A percentile compares a stretch with the other conserved stretches of the same genome.
These are phyloP conservation scores for Hafferia zeledoni DNA, from an alignment of 2,797 vertebrate genomes.

Conservation along the genomic window DNA sequence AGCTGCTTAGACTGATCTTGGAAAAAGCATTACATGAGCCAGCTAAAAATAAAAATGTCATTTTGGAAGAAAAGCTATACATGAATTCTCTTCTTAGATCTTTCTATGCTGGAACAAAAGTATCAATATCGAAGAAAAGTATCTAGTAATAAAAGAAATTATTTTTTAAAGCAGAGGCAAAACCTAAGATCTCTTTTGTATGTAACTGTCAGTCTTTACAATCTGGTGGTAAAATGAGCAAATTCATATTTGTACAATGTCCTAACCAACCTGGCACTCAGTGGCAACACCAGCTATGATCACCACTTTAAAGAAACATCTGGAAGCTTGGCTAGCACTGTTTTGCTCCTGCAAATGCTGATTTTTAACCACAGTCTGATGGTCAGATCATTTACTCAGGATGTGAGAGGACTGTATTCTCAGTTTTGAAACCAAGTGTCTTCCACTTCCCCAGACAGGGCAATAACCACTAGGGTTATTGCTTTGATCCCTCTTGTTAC, in stretches of 20 bases:
- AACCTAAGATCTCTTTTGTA: neutral
- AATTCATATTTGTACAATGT: neutral
- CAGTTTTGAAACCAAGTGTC: neutral
- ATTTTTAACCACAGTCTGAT: neutral
- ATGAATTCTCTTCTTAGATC: neutral
- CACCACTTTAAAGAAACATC: neutral
- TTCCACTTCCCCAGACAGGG: neutral
- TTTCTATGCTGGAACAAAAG: neutral
- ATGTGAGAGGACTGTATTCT: neutral
- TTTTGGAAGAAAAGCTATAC: neutral
- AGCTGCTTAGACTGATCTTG: neutral
- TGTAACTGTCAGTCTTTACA: neutral
- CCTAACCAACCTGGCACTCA: neutral
- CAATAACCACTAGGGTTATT: neutral
- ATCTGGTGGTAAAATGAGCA: neutral
- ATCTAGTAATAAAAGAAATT: neutral
- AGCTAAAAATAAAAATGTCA: neutral
- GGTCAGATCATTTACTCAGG: neutral
- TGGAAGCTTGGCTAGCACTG: neutral
- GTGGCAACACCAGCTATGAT: neutral
- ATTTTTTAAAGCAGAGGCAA: neutral
- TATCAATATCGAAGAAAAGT: neutral
- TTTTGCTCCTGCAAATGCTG: neutral
- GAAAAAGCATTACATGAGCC: neutral
- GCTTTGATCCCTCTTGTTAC: neutral